Base-by-base conservation (phyloP, 2,113 vertebrate genomes). In the Eudyptes chrysolophus region DNA sequence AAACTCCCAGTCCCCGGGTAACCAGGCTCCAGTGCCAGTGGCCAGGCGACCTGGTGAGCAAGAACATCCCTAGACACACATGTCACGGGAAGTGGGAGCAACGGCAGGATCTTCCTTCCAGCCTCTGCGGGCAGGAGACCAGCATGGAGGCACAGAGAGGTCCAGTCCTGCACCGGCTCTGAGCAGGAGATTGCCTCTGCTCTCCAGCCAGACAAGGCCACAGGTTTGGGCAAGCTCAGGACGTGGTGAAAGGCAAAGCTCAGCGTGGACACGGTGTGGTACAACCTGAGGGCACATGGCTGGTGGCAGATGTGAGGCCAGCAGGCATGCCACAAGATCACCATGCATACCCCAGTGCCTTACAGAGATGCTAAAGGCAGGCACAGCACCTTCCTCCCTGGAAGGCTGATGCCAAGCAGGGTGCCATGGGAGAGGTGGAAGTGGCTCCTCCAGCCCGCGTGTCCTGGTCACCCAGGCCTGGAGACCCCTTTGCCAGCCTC, bases 261-360 rank as follows among this genome's bases (percentile, higher is more conserved):
- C 18, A 8, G 21, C 2, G 2, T 17, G 48, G 54, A 29, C 54
- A 52, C 1, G 2, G 36, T 6, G 15, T 46, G 78, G 44, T 54
- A 40, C 27, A 62, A 38, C 22, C 48, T 30, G 25, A n/a, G 62
- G 42, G 60, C 40, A 26, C 60, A 11, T 0, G 9, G 29, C 58
- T 34, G 16, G 27, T 44, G 38, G 16, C 21, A 60, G 70, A 10
- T 4, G 0, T 1, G 5, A 61, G 54, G 55, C 34, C 79, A 69
- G 44, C 57, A 46, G 51, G 26, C 13, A 4, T 14, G 21, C 36
- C 6, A 4, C 0, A 2, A 68, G 32, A 38, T 46, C 58, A 29
- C 19, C 32, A 27, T 1, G 3, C 1, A 1, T 55, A 30, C 51
- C 2, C 2, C 42, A 15, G 49, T 13, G 14, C 81, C 65, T 54